These are phyloP conservation scores for Drosophila quinaria DNA, from an alignment of 2,888 invertebrate species.

Conservation along the genomic window DNA sequence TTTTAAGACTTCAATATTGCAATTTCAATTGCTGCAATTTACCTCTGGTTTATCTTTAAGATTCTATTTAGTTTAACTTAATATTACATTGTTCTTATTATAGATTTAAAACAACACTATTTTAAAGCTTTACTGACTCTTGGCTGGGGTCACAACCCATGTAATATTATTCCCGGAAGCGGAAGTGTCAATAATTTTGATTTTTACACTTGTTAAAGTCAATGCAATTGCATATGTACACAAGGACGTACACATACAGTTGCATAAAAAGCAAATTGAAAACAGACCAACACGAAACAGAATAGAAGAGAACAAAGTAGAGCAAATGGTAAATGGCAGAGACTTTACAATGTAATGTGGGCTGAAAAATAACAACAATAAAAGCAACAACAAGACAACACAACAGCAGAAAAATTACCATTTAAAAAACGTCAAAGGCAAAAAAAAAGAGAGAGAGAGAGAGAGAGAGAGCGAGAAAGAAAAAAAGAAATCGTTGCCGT, in stretches of 20 bases:
- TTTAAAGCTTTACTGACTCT: not conserved
- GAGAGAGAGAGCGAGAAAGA: slow-evolving; percentile 23
- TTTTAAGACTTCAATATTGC: too few species aligned
- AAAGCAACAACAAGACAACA: slow-evolving; percentile 18
- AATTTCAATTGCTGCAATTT: too few species aligned
- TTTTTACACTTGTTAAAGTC: slow-evolving; percentile 72
- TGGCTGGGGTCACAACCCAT: not conserved
- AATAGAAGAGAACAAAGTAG: slow-evolving; percentile 1
- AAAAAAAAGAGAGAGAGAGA: slow-evolving; percentile 32
- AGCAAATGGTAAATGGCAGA: slow-evolving; percentile 30
- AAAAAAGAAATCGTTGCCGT: slow-evolving; percentile 72
- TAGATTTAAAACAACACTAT: not conserved
- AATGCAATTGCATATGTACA: slow-evolving; percentile 58
- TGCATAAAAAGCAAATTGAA: slow-evolving; percentile 16
- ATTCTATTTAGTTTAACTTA: too few species aligned
- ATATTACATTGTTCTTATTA: not conserved
- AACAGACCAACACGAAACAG: slow-evolving; percentile 4
- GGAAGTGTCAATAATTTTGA: slow-evolving; percentile 73
- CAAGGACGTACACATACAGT: slow-evolving; percentile 35
- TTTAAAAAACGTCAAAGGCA: slow-evolving; percentile 52
- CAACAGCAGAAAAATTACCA: slow-evolving; percentile 60
- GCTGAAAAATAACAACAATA: slow-evolving; percentile 49
- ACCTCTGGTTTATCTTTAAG: too few species aligned
- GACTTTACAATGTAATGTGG: slow-evolving; percentile 61
- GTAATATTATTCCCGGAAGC: slow-evolving; percentile 36